Conservation (phyloP, 2,888 invertebrate species). For the Agrochola lychnidis region DNA sequence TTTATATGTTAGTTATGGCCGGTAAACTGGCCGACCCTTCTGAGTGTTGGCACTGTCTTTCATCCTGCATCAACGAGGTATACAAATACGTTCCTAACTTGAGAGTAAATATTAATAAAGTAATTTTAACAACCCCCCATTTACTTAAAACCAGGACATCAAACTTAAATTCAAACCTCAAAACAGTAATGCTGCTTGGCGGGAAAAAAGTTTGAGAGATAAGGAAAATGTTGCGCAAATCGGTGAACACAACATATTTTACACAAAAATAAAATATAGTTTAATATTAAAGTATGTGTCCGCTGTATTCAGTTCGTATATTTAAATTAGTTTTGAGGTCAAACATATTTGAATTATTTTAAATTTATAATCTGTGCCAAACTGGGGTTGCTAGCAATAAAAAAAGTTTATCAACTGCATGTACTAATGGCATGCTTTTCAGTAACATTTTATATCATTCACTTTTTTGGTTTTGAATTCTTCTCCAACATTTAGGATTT, state of each 20-base stretch:
- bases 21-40: not conserved
- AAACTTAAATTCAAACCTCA: not conserved
- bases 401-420: not conserved
- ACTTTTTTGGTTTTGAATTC: too few species aligned
- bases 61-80: not conserved
- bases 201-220: not conserved
- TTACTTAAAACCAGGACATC: not conserved
- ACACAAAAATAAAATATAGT: constrained; percentile 24
- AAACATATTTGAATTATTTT: constrained; percentile 62
- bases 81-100: not conserved
- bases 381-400: constrained; percentile 43
- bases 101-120: not conserved
- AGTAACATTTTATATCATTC: not conserved
- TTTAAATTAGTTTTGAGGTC: constrained; percentile 52
- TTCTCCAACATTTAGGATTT: not conserved
- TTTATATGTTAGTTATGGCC: not conserved
- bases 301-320: constrained; percentile 29
- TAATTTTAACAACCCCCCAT: not conserved
- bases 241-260: constrained; percentile 13
- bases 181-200: not conserved
- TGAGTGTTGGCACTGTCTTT: not conserved
- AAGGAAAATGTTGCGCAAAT: constrained; percentile 22
- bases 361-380: constrained; percentile 60
- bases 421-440: not conserved
- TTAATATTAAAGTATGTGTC: constrained; percentile 4